Conservation (phyloP, 1,140 invertebrate species). For the Camponotus vicinus region DNA sequence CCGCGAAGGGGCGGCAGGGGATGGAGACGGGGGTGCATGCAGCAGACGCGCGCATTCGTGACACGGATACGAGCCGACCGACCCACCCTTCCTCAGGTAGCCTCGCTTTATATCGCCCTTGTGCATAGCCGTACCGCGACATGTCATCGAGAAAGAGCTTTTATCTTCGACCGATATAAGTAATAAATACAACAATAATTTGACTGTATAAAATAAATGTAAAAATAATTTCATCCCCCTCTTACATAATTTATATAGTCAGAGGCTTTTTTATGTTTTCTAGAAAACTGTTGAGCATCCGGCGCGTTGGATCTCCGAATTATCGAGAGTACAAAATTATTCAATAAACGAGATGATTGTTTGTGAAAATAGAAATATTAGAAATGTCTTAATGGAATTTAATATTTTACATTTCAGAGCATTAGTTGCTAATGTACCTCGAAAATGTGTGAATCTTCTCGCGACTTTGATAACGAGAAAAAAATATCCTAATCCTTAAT, state of each 20-base stretch:
- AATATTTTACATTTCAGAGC: background rate
- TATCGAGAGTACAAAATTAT: background rate
- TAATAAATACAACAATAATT: too few relatives aligned
- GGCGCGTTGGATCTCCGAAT: too few relatives aligned
- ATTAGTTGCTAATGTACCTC: background rate
- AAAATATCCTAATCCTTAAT: background rate
- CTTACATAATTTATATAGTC: too few relatives aligned
- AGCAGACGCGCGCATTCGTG: constrained; percentile 83
- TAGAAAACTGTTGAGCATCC: background rate
- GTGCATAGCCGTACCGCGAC: constrained; percentile 13
- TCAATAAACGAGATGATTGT: background rate
- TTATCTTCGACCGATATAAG: background rate
- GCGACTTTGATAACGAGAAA: background rate
- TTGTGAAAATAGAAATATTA: background rate
- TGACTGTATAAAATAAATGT: too few relatives aligned
- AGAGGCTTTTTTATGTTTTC: too few relatives aligned
- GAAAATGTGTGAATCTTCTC: background rate
- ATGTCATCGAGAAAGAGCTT: background rate
- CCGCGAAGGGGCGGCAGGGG: constrained; percentile 65
- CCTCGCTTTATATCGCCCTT: constrained; percentile 51
- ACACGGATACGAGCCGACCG: constrained; percentile 78
- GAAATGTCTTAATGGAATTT: background rate
- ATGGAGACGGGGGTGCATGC: constrained; percentile 65
- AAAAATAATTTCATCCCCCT: too few relatives aligned
- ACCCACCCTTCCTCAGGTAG: constrained; percentile 70